A percentile compares a stretch with the other conserved stretches of the same genome.
Evolutionary conservation across 2,888 invertebrate species (phyloP).

Genomic region (Drosophila macrothrix): DNA sequence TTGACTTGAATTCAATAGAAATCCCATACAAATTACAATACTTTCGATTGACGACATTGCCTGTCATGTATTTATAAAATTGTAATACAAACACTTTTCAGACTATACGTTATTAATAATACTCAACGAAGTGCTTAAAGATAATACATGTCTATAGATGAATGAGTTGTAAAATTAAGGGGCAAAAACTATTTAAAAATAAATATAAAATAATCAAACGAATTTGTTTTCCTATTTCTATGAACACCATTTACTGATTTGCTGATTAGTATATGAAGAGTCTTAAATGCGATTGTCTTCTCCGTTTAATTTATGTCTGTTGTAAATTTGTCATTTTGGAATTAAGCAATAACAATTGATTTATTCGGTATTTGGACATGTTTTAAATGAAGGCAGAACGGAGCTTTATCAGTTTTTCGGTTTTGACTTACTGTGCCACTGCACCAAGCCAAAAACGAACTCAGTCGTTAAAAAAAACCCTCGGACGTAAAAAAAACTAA

Average conservation of each 20-base stretch:
- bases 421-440: constrained; percentile 36
- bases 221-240: neutral
- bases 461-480: constrained; percentile 28
- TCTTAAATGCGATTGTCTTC: constrained; percentile 4
- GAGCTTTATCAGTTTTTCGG: constrained; percentile 35
- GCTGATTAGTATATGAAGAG: constrained; percentile 24
- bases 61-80: constrained; percentile 11
- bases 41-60: constrained; percentile 28
- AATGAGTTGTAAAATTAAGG: neutral
- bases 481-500: constrained; percentile 9
- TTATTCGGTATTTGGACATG: constrained; percentile 50
- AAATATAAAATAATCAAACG: too few relatives aligned
- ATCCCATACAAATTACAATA: constrained; percentile 63
- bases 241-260: neutral
- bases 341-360: constrained; percentile 61
- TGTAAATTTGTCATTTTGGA: constrained; percentile 58
- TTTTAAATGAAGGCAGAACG: constrained; percentile 48
- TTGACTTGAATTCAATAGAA: constrained; percentile 44
- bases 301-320: constrained; percentile 21
- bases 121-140: neutral
- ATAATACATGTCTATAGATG: neutral
- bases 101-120: neutral
- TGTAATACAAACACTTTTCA: neutral
- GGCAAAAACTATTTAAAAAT: neutral
- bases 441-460: constrained; percentile 38